Percentiles rank a stretch among this genome's conserved stretches.
These are phyloP conservation scores for Fulmarus glacialis DNA, from an alignment of 2,113 vertebrate genomes.

Conservation along the genomic window DNA sequence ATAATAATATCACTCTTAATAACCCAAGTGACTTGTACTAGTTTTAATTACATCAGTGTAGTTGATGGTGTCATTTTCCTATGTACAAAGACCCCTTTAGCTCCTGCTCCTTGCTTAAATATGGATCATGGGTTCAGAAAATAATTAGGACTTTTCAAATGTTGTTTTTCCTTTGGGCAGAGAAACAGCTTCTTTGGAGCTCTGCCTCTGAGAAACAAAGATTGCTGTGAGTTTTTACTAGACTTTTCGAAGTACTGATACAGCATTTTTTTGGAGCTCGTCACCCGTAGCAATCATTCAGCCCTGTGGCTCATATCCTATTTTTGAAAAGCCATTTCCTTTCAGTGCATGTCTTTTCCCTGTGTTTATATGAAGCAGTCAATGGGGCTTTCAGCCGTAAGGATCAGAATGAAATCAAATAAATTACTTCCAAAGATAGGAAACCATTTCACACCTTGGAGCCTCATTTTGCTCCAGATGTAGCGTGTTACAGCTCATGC, in stretches of 20 bases:
- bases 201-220: background rate
- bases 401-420: conserved; percentile 46
- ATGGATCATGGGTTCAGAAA: background rate
- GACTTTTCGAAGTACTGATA: background rate
- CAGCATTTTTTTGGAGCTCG: background rate
- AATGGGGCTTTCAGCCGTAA: background rate
- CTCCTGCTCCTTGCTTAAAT: background rate
- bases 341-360: background rate
- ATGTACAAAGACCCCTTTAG: background rate
- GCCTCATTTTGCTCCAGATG: conserved; percentile 9
- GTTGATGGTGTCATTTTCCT: background rate
- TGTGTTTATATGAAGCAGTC: conserved; percentile 1
- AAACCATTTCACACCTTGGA: conserved; percentile 44
- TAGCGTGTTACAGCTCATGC: background rate
- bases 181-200: background rate
- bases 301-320: background rate
- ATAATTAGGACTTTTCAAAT: background rate
- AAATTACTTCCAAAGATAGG: conserved; percentile 44
- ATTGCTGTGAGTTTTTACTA: background rate
- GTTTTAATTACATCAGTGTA: background rate
- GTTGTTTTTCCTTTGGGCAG: background rate
- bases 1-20: background rate
- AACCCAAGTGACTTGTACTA: background rate
- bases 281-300: background rate
- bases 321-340: conserved; percentile 49